A percentile compares a stretch with the other conserved stretches of the same genome.
Conservation (phyloP, 2,113 vertebrate genomes). For the Tinamus guttatus region DNA sequence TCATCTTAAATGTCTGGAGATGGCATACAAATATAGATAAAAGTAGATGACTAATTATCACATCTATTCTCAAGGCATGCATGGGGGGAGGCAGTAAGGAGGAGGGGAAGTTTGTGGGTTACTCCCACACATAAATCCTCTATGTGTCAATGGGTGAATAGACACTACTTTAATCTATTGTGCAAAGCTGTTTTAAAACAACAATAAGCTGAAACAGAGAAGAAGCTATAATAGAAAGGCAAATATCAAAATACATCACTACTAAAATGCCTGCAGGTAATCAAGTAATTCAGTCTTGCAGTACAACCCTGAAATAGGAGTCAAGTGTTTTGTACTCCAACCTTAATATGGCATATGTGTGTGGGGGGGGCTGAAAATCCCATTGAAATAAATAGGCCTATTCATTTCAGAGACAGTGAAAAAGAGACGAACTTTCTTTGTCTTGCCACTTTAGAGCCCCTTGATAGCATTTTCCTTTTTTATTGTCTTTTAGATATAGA, state of each 20-base stretch:
- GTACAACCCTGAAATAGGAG: constrained; percentile 39
- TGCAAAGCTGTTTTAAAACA: constrained; percentile 58
- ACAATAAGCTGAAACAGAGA: constrained; percentile 63
- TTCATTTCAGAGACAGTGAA: constrained; percentile 74
- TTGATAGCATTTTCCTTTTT: constrained; percentile 76
- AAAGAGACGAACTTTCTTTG: constrained; percentile 75
- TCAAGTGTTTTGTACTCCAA: constrained; percentile 61
- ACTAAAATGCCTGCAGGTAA: constrained; percentile 60
- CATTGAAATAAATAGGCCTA: constrained; percentile 73
- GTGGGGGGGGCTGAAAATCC: constrained; percentile 49
- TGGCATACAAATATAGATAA: constrained; percentile 63
- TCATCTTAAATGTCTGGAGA: constrained; percentile 49
- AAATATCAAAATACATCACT: constrained; percentile 61
- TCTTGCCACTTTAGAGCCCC: constrained; percentile 69
- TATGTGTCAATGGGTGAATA: constrained; percentile 58
- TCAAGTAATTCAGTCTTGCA: constrained; percentile 24
- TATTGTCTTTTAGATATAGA: constrained; percentile 77
- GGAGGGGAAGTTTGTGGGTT: constrained; percentile 63
- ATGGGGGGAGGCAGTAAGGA: constrained; percentile 49
- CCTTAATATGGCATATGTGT: constrained; percentile 14
- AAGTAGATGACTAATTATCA: constrained; percentile 72
- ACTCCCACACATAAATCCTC: constrained; percentile 74
- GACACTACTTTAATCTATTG: constrained; percentile 66
- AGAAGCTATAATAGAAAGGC: constrained; percentile 50
- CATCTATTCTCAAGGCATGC: constrained; percentile 60